Percentiles rank a stretch among this genome's conserved stretches.
phyloP scores from a whole-genome alignment of 1,140 invertebrate genomes.

The Solenopsis invicta region DNA sequence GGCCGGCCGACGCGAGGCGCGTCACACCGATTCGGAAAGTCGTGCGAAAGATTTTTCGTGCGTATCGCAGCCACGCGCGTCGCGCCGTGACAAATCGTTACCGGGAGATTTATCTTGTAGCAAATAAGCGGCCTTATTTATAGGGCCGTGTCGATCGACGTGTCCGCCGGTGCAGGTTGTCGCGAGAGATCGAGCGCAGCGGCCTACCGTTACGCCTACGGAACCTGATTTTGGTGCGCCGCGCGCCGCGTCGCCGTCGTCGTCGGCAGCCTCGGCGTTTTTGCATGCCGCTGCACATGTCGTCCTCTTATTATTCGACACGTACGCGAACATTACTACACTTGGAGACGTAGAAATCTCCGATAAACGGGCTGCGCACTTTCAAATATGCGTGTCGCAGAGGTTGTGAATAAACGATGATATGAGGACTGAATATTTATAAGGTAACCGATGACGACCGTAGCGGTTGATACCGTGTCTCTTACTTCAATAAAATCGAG shows the following conservation, averaged over 20 bases:
- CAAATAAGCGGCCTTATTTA: slow-evolving; percentile 61
- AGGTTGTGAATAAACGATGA: slow-evolving; percentile 20
- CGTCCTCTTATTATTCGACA: slow-evolving; percentile 49
- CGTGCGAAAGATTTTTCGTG: slow-evolving; percentile 43
- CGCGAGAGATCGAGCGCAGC: slow-evolving; percentile 45
- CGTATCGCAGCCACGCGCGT: slow-evolving; percentile 27
- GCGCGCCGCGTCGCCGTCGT: not conserved
- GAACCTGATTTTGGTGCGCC: slow-evolving; percentile 50
- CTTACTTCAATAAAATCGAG: slow-evolving; percentile 14
- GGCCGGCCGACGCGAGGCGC: not conserved
- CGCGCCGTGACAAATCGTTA: slow-evolving; percentile 64
- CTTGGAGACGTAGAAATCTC: not conserved
- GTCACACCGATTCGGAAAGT: slow-evolving; percentile 17
- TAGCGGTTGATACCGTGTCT: not conserved
- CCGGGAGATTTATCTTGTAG: slow-evolving; percentile 64
- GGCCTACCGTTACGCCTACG: slow-evolving; percentile 57
- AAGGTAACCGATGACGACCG: not conserved
- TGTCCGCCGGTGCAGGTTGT: slow-evolving; percentile 55
- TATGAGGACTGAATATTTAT: slow-evolving; percentile 39
- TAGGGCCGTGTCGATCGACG: slow-evolving; percentile 60
- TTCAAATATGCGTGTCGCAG: not conserved
- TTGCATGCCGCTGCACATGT: not conserved
- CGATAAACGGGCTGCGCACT: slow-evolving; percentile 34
- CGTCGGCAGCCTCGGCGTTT: slow-evolving; percentile 26
- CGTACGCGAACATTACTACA: slow-evolving; percentile 8